These are phyloP conservation scores for Myopa testacea DNA, from an alignment of 2,888 invertebrate genomes.

Conservation along the genomic window DNA sequence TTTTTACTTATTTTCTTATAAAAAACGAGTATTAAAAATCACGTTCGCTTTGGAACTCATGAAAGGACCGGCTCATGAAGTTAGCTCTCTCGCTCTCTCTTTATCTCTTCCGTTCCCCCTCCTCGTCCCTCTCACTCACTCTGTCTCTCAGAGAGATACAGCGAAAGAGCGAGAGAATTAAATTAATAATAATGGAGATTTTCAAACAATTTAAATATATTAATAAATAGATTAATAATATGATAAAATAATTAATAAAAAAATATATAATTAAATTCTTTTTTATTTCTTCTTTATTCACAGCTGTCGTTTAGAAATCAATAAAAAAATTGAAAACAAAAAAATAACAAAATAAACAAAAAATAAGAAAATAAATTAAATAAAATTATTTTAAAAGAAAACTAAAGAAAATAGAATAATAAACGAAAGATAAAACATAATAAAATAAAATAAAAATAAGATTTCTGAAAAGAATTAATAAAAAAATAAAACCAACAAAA, in stretches of 20 bases:
- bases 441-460: not conserved
- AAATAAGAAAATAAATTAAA: not conserved
- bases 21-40: not conserved
- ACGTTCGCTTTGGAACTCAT: conserved; percentile 33
- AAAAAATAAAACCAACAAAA: too few relatives aligned
- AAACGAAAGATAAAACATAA: not conserved
- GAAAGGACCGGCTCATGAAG: not conserved
- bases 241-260: too few relatives aligned
- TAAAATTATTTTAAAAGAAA: not conserved
- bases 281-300: too few relatives aligned
- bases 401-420: not conserved
- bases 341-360: not conserved
- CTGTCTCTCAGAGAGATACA: conserved; percentile 5
- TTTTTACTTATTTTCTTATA: conserved; percentile 9
- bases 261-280: too few relatives aligned
- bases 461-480: not conserved
- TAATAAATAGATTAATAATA: too few relatives aligned
- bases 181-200: too few relatives aligned
- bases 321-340: not conserved
- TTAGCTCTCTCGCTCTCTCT: conserved; percentile 5
- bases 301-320: too few relatives aligned
- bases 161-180: not conserved
- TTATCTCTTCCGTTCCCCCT: not conserved
- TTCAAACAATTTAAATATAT: too few relatives aligned
- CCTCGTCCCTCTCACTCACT: too few relatives aligned